Conservation (phyloP, 2,113 vertebrate species). For the Ammospiza caudacuta region DNA sequence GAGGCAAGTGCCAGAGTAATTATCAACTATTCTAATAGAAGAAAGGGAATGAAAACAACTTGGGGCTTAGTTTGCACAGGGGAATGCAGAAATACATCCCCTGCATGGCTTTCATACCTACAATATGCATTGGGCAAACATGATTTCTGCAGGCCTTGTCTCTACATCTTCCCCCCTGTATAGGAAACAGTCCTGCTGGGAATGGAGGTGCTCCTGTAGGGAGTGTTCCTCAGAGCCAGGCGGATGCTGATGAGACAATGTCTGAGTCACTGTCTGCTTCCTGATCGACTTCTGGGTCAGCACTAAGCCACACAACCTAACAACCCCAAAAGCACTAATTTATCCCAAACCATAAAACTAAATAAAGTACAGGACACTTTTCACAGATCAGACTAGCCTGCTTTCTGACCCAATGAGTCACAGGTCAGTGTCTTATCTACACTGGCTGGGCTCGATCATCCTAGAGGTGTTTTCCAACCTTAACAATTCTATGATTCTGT, state of each 20-base stretch:
- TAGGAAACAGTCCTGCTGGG: neutral
- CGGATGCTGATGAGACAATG: neutral
- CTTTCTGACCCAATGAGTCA: neutral
- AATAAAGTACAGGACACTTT: neutral
- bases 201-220: neutral
- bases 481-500: neutral
- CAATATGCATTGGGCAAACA: neutral
- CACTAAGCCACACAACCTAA: neutral
- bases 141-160: neutral
- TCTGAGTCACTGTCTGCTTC: slow-evolving; percentile 35
- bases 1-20: neutral
- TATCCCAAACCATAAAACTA: neutral
- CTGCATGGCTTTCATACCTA: neutral
- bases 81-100: neutral
- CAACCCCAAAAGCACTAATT: neutral
- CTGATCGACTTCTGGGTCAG: neutral
- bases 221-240: neutral
- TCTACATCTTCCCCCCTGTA: neutral
- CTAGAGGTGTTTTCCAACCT: neutral
- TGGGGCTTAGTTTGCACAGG: neutral
- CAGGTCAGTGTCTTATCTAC: neutral
- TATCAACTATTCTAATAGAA: neutral
- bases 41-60: neutral
- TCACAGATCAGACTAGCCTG: neutral
- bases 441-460: neutral